These are phyloP conservation scores for Campoletis raptor DNA, from an alignment of 2,888 invertebrate genomes.

Conservation along the genomic window DNA sequence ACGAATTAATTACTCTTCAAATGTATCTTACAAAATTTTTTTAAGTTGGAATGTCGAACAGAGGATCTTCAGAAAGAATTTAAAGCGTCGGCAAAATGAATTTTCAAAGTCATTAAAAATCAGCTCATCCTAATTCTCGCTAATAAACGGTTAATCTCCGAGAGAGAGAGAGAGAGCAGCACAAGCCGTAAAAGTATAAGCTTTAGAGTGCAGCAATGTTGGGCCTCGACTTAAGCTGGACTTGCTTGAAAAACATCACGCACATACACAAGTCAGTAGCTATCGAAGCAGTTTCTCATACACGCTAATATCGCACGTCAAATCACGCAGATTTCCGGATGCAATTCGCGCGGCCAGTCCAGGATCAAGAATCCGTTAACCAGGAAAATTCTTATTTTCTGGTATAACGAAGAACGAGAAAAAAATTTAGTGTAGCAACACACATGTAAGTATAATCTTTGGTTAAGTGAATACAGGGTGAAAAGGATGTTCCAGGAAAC, in stretches of 20 bases:
- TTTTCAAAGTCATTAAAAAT: conserved; percentile 8
- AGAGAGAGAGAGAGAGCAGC: not conserved
- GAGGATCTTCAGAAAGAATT: conserved; percentile 12
- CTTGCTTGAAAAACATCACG: conserved; percentile 22
- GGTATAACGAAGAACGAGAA: not conserved
- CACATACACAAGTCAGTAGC: not conserved
- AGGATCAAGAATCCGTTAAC: conserved; percentile 63
- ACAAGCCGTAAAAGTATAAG: conserved; percentile 12
- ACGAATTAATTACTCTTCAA: conserved; percentile 47
- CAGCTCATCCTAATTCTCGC: not conserved
- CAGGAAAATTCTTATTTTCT: conserved; percentile 40
- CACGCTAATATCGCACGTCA: conserved; percentile 29
- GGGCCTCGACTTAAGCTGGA: not conserved
- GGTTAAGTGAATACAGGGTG: conserved; percentile 38
- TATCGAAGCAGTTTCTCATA: conserved; percentile 33
- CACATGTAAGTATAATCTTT: conserved; percentile 37
- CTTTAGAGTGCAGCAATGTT: not conserved
- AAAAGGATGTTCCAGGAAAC: conserved; percentile 32
- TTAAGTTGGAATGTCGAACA: not conserved
- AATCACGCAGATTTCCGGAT: conserved; percentile 53
- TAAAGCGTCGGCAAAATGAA: not conserved
- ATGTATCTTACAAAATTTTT: conserved; percentile 7
- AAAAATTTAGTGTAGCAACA: conserved; percentile 34
- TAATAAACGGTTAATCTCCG: conserved; percentile 22
- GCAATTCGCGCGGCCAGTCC: conserved; percentile 7